These are phyloP conservation scores for Oenanthe oenanthe DNA, from an alignment of 2,113 vertebrate species.

Conservation along the genomic window DNA sequence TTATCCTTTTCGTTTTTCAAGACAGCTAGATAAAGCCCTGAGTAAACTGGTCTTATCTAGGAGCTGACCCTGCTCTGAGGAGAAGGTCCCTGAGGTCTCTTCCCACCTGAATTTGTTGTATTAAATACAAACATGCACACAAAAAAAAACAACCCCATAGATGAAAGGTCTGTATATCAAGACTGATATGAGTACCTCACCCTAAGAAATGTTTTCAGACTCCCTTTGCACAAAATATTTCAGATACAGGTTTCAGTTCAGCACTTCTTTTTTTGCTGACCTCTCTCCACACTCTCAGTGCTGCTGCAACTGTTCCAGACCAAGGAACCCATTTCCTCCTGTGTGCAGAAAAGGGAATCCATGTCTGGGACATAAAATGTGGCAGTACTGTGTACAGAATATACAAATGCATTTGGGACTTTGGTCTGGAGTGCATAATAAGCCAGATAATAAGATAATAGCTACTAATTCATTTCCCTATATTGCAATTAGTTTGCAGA, in stretches of 20 bases:
- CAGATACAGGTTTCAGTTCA: background rate
- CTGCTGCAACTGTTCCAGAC: background rate
- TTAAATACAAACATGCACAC: background rate
- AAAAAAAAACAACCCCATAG: rapidly evolving
- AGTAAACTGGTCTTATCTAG: background rate
- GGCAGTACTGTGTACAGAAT: background rate
- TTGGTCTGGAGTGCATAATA: background rate
- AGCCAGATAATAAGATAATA: background rate
- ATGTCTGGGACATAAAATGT: background rate
- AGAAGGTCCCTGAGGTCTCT: background rate
- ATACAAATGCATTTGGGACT: background rate
- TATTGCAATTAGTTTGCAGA: background rate
- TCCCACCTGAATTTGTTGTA: background rate
- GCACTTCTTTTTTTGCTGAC: background rate
- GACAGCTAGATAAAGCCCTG: background rate
- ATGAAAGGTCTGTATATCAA: background rate
- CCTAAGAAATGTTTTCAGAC: background rate
- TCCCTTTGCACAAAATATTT: background rate
- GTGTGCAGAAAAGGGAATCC: background rate
- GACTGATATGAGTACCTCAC: background rate
- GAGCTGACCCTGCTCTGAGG: background rate
- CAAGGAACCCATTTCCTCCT: background rate
- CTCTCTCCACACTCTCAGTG: background rate
- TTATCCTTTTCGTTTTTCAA: background rate
- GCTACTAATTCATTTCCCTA: background rate